phyloP scores from a whole-genome alignment of 1,140 invertebrate genomes.

The Pseudomyrmex flavicornis region DNA sequence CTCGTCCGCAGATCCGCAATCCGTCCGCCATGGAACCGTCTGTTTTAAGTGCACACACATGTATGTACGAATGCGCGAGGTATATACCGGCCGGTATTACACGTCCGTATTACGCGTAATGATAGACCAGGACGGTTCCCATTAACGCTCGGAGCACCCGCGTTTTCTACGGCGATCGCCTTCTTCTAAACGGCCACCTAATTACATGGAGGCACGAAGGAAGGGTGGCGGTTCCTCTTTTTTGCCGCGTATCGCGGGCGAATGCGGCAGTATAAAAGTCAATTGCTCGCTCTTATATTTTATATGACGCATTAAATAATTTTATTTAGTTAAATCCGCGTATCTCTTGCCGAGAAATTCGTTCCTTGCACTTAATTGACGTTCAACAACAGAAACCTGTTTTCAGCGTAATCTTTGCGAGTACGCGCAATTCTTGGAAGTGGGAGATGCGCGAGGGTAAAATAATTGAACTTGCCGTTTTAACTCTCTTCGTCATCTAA shows the following conservation, averaged over 20 bases:
- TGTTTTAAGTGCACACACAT: slow-evolving; percentile 63
- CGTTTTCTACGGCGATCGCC: slow-evolving; percentile 69
- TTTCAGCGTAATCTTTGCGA: slow-evolving; percentile 3
- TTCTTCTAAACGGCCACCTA: slow-evolving; percentile 74
- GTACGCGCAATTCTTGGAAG: slow-evolving; percentile 40
- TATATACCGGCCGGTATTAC: slow-evolving; percentile 66
- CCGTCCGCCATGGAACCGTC: slow-evolving; percentile 48
- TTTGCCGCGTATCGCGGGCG: not conserved
- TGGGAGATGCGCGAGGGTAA: slow-evolving; percentile 39
- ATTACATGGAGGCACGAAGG: slow-evolving; percentile 68
- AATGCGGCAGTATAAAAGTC: slow-evolving; percentile 18
- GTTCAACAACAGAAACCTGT: not conserved
- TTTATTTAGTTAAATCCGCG: not conserved
- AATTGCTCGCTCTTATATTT: slow-evolving; percentile 4
- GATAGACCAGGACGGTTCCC: slow-evolving; percentile 72
- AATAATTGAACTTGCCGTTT: slow-evolving; percentile 52
- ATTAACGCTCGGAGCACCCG: slow-evolving; percentile 76
- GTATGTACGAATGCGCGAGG: slow-evolving; percentile 55
- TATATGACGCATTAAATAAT: slow-evolving; percentile 2
- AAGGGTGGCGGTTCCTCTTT: slow-evolving; percentile 18
- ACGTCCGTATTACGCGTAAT: slow-evolving; percentile 79
- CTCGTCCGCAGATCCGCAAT: slow-evolving; percentile 1
- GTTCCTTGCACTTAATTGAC: not conserved
- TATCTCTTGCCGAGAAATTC: not conserved
- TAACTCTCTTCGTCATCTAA: slow-evolving; percentile 36